These are phyloP conservation scores for Geotrypetes seraphini DNA, from an alignment of 2,797 vertebrate genomes.

Conservation along the genomic window DNA sequence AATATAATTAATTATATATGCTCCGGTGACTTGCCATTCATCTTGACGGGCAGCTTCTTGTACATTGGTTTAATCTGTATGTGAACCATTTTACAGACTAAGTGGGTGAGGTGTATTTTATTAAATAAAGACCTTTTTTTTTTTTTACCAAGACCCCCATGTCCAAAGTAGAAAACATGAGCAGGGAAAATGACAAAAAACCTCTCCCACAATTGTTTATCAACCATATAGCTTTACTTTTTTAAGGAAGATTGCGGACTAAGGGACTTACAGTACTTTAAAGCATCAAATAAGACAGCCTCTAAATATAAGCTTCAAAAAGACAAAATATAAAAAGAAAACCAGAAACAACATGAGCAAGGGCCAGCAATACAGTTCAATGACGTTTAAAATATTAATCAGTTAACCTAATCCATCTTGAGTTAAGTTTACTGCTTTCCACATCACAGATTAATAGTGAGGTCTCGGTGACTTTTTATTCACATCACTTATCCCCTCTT, in stretches of 20 bases:
- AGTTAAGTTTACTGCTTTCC: slow-evolving; percentile 54
- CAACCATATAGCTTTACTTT: slow-evolving; percentile 22
- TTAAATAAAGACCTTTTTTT: too few species aligned
- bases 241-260: slow-evolving; percentile 43
- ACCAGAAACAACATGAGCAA: slow-evolving; percentile 44
- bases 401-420: slow-evolving; percentile 37
- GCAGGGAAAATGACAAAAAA: slow-evolving; percentile 26
- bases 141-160: not conserved
- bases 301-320: slow-evolving; percentile 51
- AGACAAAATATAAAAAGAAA: slow-evolving; percentile 18
- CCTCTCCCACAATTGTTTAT: slow-evolving; percentile 32
- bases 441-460: slow-evolving; percentile 44
- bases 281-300: slow-evolving; percentile 50
- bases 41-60: slow-evolving; percentile 20
- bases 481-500: slow-evolving; percentile 52
- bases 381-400: slow-evolving; percentile 42
- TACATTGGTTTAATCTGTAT: too few species aligned
- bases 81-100: too few species aligned
- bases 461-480: slow-evolving; percentile 45
- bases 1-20: slow-evolving; percentile 38
- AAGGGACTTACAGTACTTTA: slow-evolving; percentile 55
- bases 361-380: slow-evolving; percentile 37
- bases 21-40: slow-evolving; percentile 36
- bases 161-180: slow-evolving; percentile 34
- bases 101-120: too few species aligned